Percentiles rank a stretch among this genome's conserved stretches.
Conservation (phyloP, 1,140 invertebrate genomes). For the Drosophila biarmipes region DNA sequence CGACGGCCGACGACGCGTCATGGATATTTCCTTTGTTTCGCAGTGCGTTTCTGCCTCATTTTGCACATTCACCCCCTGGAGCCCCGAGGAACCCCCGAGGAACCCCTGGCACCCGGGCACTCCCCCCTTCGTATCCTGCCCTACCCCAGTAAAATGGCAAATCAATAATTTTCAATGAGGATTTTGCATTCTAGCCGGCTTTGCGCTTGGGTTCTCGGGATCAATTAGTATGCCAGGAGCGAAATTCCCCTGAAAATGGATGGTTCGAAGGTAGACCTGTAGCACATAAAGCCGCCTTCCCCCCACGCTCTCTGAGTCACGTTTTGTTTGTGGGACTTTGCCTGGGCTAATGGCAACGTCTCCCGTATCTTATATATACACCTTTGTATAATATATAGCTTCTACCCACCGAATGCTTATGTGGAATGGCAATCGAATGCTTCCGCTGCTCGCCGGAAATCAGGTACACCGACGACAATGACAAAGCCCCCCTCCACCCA, state of each 20-base stretch:
- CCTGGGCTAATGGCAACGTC: constrained; percentile 29
- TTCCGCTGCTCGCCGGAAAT: constrained; percentile 77
- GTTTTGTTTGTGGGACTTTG: constrained; percentile 35
- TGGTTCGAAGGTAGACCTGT: neutral
- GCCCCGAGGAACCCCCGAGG: neutral
- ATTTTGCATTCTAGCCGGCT: constrained; percentile 51
- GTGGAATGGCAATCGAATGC: constrained; percentile 70
- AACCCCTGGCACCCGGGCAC: neutral
- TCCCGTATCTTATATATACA: constrained; percentile 18
- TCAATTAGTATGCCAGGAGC: constrained; percentile 62
- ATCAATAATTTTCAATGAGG: constrained; percentile 78
- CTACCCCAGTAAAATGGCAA: constrained; percentile 54
- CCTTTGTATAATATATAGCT: constrained; percentile 1
- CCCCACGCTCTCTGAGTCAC: constrained; percentile 32
- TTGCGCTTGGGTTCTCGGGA: constrained; percentile 10
- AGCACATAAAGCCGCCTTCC: constrained; percentile 10
- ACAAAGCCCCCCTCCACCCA: constrained; percentile 4
- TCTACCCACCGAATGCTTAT: constrained; percentile 24
- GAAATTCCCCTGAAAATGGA: constrained; percentile 15
- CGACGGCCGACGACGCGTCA: constrained; percentile 22
- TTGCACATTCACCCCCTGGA: constrained; percentile 39
- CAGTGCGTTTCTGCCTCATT: constrained; percentile 61
- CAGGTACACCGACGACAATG: constrained; percentile 63
- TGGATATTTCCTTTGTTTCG: constrained; percentile 34
- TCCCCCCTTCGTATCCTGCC: constrained; percentile 14